A percentile compares a stretch with the other conserved stretches of the same genome.
phyloP scores from a whole-genome alignment of 2,113 vertebrate genomes.

The Gnathonemus longibarbis region DNA sequence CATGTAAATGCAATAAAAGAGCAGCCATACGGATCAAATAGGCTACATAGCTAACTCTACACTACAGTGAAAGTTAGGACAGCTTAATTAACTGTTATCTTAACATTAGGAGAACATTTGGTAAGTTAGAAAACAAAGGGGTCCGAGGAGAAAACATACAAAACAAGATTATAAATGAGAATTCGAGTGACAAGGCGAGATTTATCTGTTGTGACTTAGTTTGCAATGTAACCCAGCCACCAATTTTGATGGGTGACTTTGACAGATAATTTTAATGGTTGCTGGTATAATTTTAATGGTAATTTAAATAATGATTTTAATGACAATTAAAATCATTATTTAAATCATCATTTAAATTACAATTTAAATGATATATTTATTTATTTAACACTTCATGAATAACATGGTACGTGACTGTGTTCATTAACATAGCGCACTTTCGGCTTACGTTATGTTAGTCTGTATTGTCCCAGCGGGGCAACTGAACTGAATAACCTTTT shows the following conservation, averaged over 20 bases:
- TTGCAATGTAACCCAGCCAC: background rate
- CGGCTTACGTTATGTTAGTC: background rate
- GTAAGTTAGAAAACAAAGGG: background rate
- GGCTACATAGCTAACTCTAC: no score
- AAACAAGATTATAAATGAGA: background rate
- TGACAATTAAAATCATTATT: background rate
- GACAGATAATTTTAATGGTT: background rate
- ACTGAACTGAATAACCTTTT: background rate
- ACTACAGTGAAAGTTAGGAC: background rate
- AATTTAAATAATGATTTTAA: background rate
- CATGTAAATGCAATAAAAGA: background rate
- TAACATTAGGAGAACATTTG: background rate
- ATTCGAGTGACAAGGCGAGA: background rate
- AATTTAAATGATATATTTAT: background rate
- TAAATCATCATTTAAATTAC: background rate
- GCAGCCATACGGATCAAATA: background rate
- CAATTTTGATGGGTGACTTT: background rate
- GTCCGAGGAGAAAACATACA: background rate
- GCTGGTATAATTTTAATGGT: background rate
- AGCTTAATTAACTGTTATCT: background rate
- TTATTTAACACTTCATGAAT: background rate
- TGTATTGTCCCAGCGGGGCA: background rate
- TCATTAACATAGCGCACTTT: background rate
- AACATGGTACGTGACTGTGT: background rate
- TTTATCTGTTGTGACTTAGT: background rate